Percentiles rank a stretch among this genome's conserved stretches.
Evolutionary conservation across 2,797 vertebrate genomes (phyloP).

Genomic region (Urosaurus nigricauda): DNA sequence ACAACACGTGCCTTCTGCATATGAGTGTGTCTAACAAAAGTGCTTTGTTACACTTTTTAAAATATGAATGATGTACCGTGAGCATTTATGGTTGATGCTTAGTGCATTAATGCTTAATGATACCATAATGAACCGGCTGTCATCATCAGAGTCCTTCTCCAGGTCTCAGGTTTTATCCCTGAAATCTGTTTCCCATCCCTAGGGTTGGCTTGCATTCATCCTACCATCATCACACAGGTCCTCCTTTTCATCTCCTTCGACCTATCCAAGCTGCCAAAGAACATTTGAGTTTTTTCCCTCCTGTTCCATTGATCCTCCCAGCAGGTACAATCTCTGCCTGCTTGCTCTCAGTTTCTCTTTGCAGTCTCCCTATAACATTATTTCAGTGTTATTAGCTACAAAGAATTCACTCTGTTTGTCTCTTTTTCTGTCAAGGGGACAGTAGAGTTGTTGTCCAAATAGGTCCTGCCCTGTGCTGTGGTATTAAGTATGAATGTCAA

Average conservation of each 20-base stretch:
- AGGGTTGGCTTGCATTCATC: not conserved
- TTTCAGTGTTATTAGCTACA: not conserved
- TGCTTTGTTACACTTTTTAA: too few relatives aligned
- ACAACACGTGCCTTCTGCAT: too few relatives aligned
- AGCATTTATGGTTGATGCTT: too few relatives aligned
- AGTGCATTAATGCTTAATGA: too few relatives aligned
- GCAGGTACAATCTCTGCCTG: not conserved
- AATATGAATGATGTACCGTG: too few relatives aligned
- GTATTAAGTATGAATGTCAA: constrained; percentile 14
- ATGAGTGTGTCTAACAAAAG: too few relatives aligned
- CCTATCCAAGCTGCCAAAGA: not conserved
- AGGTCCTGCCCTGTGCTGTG: not conserved
- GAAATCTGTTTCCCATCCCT: not conserved
- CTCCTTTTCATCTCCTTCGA: not conserved
- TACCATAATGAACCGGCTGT: too few relatives aligned
- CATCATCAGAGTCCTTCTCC: too few relatives aligned
- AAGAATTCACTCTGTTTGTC: not conserved
- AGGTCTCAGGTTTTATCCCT: too few relatives aligned
- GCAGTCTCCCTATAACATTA: not conserved
- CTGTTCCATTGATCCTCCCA: not conserved
- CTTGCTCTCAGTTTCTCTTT: not conserved
- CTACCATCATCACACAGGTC: not conserved
- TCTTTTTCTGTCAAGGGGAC: too few relatives aligned
- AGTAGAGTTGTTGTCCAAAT: not conserved
- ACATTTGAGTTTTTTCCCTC: not conserved